phyloP scores from a whole-genome alignment of 2,797 vertebrate genomes.

The Sardinella longiceps region DNA sequence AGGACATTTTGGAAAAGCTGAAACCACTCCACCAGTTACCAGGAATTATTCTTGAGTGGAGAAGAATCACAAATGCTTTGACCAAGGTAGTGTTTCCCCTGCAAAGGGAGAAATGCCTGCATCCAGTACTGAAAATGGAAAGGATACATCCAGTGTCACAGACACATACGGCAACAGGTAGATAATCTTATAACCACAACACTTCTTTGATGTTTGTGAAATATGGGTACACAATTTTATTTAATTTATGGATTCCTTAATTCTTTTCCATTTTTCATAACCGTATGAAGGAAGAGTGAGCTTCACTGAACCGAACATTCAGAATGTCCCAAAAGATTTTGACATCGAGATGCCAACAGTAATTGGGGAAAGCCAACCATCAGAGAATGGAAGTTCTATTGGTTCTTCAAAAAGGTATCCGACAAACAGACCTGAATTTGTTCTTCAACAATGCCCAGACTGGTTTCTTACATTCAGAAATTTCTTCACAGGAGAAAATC shows the following conservation, averaged over 20 bases:
- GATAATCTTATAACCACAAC: background rate
- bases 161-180: conserved; percentile 94
- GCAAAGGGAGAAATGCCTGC: conserved; percentile 85
- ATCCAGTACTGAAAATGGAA: conserved; percentile 86
- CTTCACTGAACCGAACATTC: conserved; percentile 95
- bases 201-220: background rate
- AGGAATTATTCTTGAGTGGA: conserved; percentile 95
- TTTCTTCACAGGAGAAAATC: conserved; percentile 57
- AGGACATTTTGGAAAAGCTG: conserved; percentile 94
- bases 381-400: conserved; percentile 61
- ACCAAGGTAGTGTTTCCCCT: conserved; percentile 95
- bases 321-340: conserved; percentile 97
- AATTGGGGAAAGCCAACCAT: conserved; percentile 85
- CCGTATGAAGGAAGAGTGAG: conserved; percentile 83
- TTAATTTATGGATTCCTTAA: conserved; percentile 16
- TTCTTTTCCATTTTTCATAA: conserved; percentile 12
- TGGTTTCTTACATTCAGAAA: background rate
- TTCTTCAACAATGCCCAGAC: background rate
- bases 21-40: conserved; percentile 87
- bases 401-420: conserved; percentile 59
- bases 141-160: conserved; percentile 90
- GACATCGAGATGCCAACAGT: conserved; percentile 88
- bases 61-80: conserved; percentile 92
- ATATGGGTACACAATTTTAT: background rate
- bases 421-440: background rate